phyloP scores from a whole-genome alignment of 2,888 invertebrate species.

The Acrobasis consociella region DNA sequence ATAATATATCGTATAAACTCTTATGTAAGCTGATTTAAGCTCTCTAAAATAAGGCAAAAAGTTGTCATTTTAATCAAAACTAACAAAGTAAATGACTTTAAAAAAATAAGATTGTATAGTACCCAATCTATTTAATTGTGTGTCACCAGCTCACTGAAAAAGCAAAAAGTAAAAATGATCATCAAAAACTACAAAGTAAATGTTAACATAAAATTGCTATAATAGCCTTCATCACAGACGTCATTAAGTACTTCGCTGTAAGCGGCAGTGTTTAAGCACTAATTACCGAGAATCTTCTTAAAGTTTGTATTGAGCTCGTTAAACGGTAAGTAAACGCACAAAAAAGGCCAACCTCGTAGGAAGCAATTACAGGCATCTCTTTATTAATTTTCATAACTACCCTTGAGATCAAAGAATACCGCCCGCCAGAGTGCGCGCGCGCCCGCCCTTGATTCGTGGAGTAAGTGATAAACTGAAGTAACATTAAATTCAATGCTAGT shows the following conservation, averaged over 20 bases:
- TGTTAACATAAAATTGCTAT: constrained; percentile 17
- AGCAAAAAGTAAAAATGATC: neutral
- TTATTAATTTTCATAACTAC: constrained; percentile 82
- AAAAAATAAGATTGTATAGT: too few species aligned
- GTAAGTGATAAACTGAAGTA: constrained; percentile 39
- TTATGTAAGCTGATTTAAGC: too few species aligned
- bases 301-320: constrained; percentile 60
- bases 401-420: constrained; percentile 76
- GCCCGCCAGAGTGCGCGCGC: constrained; percentile 46
- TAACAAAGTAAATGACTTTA: too few species aligned
- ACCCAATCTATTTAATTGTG: neutral
- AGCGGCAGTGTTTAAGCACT: constrained; percentile 36
- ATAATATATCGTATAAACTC: too few species aligned
- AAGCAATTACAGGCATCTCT: constrained; percentile 79
- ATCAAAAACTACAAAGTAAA: neutral
- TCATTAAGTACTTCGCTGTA: constrained; percentile 30
- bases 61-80: too few species aligned
- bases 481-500: too few species aligned
- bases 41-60: too few species aligned
- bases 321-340: constrained; percentile 47
- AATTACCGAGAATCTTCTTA: constrained; percentile 43
- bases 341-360: constrained; percentile 69
- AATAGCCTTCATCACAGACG: constrained; percentile 27
- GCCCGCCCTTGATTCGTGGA: constrained; percentile 41
- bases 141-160: neutral